phyloP scores from a whole-genome alignment of 2,888 invertebrate genomes.

The Lysandra coridon region DNA sequence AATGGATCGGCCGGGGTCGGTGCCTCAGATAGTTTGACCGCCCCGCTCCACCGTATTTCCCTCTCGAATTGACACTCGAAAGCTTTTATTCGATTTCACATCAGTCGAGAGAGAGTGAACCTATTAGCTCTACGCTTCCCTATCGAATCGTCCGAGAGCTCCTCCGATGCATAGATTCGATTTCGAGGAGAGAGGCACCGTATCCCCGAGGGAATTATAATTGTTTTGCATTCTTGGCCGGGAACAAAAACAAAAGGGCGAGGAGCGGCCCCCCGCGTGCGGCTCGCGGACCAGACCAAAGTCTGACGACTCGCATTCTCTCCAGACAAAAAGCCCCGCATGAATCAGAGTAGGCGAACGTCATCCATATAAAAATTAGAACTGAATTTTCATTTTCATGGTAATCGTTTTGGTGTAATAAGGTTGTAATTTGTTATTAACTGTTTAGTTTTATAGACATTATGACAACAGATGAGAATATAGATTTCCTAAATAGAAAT shows the following conservation, averaged over 20 bases:
- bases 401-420: background rate
- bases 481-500: no score
- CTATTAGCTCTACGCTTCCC: constrained; percentile 64
- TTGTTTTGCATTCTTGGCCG: constrained; percentile 80
- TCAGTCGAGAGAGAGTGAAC: constrained; percentile 47
- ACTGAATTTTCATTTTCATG: background rate
- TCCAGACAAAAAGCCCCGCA: constrained; percentile 72
- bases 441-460: background rate
- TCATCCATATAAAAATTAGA: background rate
- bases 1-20: constrained; percentile 76
- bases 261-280: constrained; percentile 68
- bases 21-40: constrained; percentile 56
- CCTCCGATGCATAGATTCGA: constrained; percentile 63
- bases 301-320: constrained; percentile 77
- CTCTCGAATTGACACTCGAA: constrained; percentile 35
- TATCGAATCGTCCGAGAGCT: constrained; percentile 59
- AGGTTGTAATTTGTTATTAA: background rate
- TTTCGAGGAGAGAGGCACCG: constrained; percentile 65
- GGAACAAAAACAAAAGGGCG: constrained; percentile 77
- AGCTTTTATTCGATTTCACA: constrained; percentile 36
- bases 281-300: constrained; percentile 69
- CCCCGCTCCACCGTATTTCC: constrained; percentile 38
- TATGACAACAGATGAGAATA: no score
- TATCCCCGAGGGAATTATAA: constrained; percentile 77
- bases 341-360: constrained; percentile 61